Evolutionary conservation across 2,888 invertebrate genomes (phyloP).

Genomic region (Agrochola lota): DNA sequence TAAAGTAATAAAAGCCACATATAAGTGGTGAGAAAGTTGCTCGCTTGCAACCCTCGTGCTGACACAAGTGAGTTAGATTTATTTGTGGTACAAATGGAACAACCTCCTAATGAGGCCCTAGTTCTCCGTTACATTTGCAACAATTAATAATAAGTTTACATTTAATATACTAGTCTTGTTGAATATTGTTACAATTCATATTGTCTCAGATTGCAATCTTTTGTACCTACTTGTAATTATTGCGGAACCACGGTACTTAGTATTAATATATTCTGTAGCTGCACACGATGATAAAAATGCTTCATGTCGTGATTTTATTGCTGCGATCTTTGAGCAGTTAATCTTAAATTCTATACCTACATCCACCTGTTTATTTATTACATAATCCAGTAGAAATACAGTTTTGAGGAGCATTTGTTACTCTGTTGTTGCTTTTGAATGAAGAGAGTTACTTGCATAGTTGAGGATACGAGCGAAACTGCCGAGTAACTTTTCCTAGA

Average conservation of each 20-base stretch:
- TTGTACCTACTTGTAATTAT: constrained; percentile 50
- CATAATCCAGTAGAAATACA: background rate
- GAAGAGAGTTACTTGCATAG: background rate
- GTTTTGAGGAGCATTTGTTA: background rate
- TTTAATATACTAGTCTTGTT: constrained; percentile 55
- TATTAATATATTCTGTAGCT: constrained; percentile 55
- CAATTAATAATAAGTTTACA: constrained; percentile 69
- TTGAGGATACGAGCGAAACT: background rate
- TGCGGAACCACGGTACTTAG: constrained; percentile 54
- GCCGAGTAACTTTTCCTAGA: constrained; percentile 6
- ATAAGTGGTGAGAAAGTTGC: constrained; percentile 40
- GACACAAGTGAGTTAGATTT: constrained; percentile 66
- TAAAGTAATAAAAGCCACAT: constrained; percentile 4
- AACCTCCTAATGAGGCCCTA: constrained; percentile 69
- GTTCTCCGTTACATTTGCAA: constrained; percentile 67
- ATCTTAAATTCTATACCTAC: constrained; percentile 21
- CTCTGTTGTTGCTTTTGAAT: background rate
- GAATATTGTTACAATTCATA: constrained; percentile 61
- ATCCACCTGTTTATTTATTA: constrained; percentile 6
- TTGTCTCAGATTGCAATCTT: constrained; percentile 61
- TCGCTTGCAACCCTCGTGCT: constrained; percentile 33
- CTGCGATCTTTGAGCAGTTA: constrained; percentile 26
- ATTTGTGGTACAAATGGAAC: constrained; percentile 63
- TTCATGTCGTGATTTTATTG: constrained; percentile 51
- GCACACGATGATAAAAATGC: constrained; percentile 58